Percentiles rank a stretch among this genome's conserved stretches.
These are phyloP conservation scores for Rhagoletis zephyria DNA, from an alignment of 1,140 invertebrate genomes.

Conservation along the genomic window DNA sequence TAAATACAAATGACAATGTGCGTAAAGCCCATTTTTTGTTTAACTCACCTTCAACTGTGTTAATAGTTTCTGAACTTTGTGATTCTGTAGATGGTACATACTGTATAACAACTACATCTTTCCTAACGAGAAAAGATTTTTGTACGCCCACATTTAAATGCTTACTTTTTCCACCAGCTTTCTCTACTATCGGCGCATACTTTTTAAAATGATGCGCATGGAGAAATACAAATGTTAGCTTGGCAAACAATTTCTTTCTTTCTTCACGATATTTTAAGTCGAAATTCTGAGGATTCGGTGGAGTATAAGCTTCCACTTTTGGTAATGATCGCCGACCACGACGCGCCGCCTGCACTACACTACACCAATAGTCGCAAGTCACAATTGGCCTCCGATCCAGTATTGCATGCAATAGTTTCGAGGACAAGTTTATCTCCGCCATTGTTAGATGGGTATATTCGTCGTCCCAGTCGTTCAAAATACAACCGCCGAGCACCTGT, in stretches of 20 bases:
- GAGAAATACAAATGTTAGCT: constrained; percentile 78
- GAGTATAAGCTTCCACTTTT: constrained; percentile 75
- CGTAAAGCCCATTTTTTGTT: too few relatives aligned
- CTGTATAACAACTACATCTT: constrained; percentile 75
- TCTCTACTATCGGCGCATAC: constrained; percentile 74
- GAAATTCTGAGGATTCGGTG: constrained; percentile 70
- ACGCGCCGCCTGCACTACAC: constrained; percentile 74
- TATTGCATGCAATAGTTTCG: constrained; percentile 81
- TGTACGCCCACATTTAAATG: constrained; percentile 74
- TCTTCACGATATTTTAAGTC: constrained; percentile 75
- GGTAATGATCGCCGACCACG: constrained; percentile 72
- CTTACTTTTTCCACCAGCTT: constrained; percentile 71
- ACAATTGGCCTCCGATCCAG: constrained; percentile 79
- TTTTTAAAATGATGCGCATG: constrained; percentile 76
- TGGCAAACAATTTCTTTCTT: constrained; percentile 76
- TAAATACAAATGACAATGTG: too few relatives aligned
- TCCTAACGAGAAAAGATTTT: constrained; percentile 73
- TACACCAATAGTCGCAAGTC: constrained; percentile 77
- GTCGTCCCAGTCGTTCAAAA: constrained; percentile 73
- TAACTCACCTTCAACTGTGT: constrained; percentile 72
- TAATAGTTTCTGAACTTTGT: constrained; percentile 74
- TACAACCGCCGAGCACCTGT: constrained; percentile 70
- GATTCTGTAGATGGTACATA: constrained; percentile 71
- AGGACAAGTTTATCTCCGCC: constrained; percentile 79
- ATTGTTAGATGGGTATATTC: constrained; percentile 79